These are phyloP conservation scores for Puffinus mauretanicus DNA, from an alignment of 2,113 vertebrate species.

Conservation along the genomic window DNA sequence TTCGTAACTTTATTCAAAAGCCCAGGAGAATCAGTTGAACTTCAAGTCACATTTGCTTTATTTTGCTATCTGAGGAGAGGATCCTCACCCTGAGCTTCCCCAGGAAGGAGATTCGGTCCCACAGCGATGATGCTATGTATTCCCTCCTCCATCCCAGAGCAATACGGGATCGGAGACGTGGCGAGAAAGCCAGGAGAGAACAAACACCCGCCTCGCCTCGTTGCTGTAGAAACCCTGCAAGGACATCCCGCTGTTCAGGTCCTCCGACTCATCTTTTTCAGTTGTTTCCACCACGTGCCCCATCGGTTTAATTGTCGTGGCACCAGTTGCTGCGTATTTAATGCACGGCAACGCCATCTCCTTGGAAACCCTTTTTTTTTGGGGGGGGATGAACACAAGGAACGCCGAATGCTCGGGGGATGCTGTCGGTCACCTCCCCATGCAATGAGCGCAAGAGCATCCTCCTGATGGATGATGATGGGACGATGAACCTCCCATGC, in stretches of 20 bases:
- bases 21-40: not conserved
- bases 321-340: not conserved
- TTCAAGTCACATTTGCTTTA: not conserved
- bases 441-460: not conserved
- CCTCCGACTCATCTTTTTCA: not conserved
- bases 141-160: not conserved
- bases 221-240: not conserved
- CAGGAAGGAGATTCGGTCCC: not conserved
- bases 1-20: not conserved
- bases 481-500: not conserved
- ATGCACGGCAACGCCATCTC: not conserved
- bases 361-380: not conserved
- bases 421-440: not conserved
- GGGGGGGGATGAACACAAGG: too few relatives aligned
- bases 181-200: accelerated
- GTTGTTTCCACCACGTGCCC: not conserved
- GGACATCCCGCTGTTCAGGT: not conserved
- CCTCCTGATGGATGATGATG: accelerated
- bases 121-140: accelerated
- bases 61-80: not conserved
- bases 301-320: not conserved
- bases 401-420: not conserved
- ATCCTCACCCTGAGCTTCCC: not conserved
- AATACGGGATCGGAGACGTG: accelerated
- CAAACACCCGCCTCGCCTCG: too few relatives aligned